Evolutionary conservation across 2,113 vertebrate species (phyloP).

Genomic region (Macrotis lagotis): DNA sequence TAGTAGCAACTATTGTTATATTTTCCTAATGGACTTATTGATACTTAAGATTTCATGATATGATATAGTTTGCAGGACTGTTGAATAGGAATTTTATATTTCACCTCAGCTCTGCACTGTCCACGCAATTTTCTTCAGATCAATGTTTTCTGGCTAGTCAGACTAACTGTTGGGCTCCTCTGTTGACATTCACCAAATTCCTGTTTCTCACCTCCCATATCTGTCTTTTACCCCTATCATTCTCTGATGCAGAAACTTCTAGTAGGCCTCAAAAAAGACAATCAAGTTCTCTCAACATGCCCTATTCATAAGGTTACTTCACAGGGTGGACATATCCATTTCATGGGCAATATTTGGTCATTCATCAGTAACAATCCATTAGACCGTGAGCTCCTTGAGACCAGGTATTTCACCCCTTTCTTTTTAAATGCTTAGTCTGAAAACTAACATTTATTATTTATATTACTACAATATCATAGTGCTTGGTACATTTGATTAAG

Average conservation of each 20-base stretch:
- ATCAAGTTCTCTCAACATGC: not conserved
- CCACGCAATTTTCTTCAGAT: not conserved
- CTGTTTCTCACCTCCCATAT: too few species aligned
- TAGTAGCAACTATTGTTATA: not conserved
- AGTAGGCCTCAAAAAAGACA: not conserved
- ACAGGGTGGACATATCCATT: not conserved
- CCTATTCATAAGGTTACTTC: not conserved
- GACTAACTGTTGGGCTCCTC: not conserved
- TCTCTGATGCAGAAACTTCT: not conserved
- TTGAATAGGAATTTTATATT: not conserved
- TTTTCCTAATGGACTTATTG: not conserved
- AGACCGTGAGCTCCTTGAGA: too few species aligned
- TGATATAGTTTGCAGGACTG: too few species aligned
- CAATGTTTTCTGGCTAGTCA: not conserved
- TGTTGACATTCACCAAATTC: not conserved
- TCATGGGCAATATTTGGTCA: not conserved
- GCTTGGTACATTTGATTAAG: too few species aligned
- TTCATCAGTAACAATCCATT: not conserved
- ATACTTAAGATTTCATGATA: too few species aligned
- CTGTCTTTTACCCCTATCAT: not conserved
- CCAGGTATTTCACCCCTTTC: accelerated
- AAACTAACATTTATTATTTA: too few species aligned
- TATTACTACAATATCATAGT: too few species aligned
- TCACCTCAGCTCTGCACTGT: not conserved
- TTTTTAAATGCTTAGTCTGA: too few species aligned